Conservation (phyloP, 2,797 vertebrate genomes). For the Rhadinocentrus ornatus region DNA sequence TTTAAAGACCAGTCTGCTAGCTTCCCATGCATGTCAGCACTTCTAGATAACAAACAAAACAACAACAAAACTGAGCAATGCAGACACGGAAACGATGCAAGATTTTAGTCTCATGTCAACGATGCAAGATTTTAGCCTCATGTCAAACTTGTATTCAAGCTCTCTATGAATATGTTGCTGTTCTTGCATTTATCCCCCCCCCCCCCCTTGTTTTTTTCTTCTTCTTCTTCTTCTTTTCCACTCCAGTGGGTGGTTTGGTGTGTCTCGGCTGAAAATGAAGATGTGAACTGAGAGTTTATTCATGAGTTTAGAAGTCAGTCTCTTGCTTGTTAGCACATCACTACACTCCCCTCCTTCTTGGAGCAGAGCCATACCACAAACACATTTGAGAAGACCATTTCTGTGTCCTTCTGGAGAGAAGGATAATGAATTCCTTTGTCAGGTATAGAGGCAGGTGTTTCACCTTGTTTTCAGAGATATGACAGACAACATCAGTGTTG, state of each 20-base stretch:
- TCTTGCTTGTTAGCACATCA: conserved; percentile 66
- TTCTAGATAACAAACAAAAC: conserved; percentile 12
- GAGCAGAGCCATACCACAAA: conserved; percentile 69
- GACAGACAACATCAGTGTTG: conserved; percentile 61
- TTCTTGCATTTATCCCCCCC: conserved; percentile 54
- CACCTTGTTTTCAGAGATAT: conserved; percentile 69
- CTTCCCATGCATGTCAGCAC: conserved; percentile 51
- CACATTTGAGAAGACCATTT: conserved; percentile 73
- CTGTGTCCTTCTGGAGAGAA: conserved; percentile 61
- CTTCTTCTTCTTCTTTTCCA: conserved; percentile 22
- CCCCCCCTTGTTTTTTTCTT: too few species aligned
- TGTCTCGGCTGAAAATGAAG: conserved; percentile 56
- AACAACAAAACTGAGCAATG: conserved; percentile 23
- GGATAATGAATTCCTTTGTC: conserved; percentile 81
- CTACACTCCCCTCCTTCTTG: conserved; percentile 60
- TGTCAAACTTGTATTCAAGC: conserved; percentile 38
- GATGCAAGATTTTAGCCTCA: conserved; percentile 54
- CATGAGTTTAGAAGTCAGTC: conserved; percentile 62
- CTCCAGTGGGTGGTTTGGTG: conserved; percentile 17
- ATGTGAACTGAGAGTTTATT: conserved; percentile 64
- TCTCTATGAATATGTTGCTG: conserved; percentile 47
- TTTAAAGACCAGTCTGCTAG: conserved; percentile 28
- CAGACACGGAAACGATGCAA: conserved; percentile 38
- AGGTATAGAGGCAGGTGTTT: conserved; percentile 70
- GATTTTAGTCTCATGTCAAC: conserved; percentile 50